Conservation (phyloP, 1,140 invertebrate species). For the Conus ventricosus region DNA sequence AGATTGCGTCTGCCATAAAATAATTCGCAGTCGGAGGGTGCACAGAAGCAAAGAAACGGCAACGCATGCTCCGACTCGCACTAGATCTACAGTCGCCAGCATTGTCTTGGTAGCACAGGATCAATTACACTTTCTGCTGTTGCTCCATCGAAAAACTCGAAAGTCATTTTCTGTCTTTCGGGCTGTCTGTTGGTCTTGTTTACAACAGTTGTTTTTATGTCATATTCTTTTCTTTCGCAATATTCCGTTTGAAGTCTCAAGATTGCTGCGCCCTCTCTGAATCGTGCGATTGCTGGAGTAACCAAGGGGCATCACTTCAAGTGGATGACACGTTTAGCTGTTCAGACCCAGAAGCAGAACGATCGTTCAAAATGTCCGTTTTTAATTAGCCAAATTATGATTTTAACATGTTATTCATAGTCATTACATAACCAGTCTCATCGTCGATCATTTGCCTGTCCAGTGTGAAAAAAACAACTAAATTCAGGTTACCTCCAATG, state of each 20-base stretch:
- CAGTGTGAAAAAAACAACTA: too few relatives aligned
- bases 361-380: too few relatives aligned
- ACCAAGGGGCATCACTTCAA: neutral
- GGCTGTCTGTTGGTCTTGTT: neutral
- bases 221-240: neutral
- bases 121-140: neutral
- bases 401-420: too few relatives aligned
- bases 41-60: slow-evolving; percentile 6
- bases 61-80: slow-evolving; percentile 1
- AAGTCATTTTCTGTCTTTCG: neutral
- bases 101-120: neutral
- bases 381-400: too few relatives aligned
- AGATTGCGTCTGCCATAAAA: neutral
- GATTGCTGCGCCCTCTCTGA: slow-evolving; percentile 5
- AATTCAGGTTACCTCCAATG: too few relatives aligned
- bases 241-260: slow-evolving; percentile 8
- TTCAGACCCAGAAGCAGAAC: too few relatives aligned
- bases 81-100: slow-evolving; percentile 11
- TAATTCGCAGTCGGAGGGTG: slow-evolving; percentile 14
- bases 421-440: too few relatives aligned
- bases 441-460: too few relatives aligned
- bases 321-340: too few relatives aligned
- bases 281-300: neutral
- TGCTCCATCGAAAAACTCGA: neutral
- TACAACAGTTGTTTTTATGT: neutral